A percentile compares a stretch with the other conserved stretches of the same genome.
Conservation (phyloP, 2,797 vertebrate genomes). For the Neosalanx taihuensis region DNA sequence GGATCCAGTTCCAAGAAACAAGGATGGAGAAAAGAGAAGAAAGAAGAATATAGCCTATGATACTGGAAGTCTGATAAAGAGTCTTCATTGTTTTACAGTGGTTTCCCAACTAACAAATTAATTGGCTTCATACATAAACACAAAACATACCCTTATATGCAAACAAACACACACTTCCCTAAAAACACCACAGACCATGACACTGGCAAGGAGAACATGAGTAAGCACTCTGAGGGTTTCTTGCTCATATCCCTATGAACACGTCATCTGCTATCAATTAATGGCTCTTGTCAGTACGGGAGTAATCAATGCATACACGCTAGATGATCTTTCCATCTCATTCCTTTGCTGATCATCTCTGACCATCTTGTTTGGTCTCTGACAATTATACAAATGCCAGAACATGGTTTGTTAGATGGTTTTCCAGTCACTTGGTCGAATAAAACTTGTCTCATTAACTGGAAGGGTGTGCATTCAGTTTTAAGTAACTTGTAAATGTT, state of each 20-base stretch:
- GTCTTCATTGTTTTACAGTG: background rate
- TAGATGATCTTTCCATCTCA: background rate
- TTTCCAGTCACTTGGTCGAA: too few relatives aligned
- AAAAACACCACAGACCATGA: background rate
- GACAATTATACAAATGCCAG: background rate
- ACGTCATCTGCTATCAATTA: background rate
- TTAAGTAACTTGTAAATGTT: too few relatives aligned
- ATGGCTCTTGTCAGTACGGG: background rate
- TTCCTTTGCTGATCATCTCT: background rate
- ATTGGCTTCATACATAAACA: background rate
- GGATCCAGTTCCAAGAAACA: conserved; percentile 68
- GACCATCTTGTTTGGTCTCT: background rate
- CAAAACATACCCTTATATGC: background rate
- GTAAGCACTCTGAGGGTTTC: background rate
- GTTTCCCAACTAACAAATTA: background rate
- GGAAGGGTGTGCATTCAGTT: too few relatives aligned
- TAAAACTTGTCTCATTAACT: too few relatives aligned
- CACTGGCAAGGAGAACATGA: background rate
- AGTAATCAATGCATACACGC: background rate
- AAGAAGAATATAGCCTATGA: conserved; percentile 27
- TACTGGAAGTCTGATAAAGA: background rate
- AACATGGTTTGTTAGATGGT: too few relatives aligned
- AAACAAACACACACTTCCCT: background rate
- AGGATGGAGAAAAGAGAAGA: conserved; percentile 55
- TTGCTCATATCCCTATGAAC: background rate